These are phyloP conservation scores for Entelurus aequoreus DNA, from an alignment of 2,113 vertebrate species.

Conservation along the genomic window DNA sequence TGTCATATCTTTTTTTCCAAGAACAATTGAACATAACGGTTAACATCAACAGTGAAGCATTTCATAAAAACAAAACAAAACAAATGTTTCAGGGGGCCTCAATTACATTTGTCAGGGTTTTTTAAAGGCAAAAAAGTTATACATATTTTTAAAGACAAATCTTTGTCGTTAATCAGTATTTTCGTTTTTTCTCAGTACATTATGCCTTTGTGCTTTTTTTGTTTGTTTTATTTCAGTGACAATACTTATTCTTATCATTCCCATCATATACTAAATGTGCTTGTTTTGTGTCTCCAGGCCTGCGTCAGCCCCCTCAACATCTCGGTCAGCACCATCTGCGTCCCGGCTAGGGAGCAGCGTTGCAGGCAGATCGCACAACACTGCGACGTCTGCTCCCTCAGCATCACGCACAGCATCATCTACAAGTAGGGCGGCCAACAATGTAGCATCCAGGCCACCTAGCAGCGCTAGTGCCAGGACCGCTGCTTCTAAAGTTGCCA, in stretches of 20 bases:
- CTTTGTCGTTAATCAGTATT: not conserved
- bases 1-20: no score
- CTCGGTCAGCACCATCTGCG: constrained; percentile 14
- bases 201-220: not conserved
- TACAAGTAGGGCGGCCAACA: constrained; percentile 29
- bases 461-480: constrained; percentile 26
- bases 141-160: no score
- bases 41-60: no score
- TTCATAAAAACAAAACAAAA: no score
- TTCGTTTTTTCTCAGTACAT: not conserved
- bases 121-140: no score
- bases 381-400: not conserved
- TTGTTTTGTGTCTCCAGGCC: constrained; percentile 35
- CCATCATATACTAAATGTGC: constrained; percentile 1
- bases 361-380: constrained; percentile 31
- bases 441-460: constrained; percentile 36
- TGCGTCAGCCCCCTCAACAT: constrained; percentile 17
- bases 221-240: not conserved
- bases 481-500: constrained; percentile 32
- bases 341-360: constrained; percentile 35
- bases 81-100: no score
- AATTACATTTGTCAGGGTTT: not conserved
- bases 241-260: constrained; percentile 16
- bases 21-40: no score
- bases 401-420: constrained; percentile 13